Conservation (phyloP, 2,113 vertebrate species). For the Corythaixoides concolor region DNA sequence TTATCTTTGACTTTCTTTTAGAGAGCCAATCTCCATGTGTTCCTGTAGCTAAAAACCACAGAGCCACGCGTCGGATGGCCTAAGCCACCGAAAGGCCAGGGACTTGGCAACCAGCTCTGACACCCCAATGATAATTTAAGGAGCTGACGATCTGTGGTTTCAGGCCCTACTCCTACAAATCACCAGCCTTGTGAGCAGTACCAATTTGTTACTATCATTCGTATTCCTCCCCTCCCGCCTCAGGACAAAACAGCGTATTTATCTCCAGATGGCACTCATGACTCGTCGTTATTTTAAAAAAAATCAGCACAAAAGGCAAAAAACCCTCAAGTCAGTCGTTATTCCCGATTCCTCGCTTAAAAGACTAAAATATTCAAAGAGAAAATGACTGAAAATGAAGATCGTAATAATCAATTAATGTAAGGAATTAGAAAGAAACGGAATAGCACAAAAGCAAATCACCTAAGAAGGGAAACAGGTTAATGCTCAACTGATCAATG, state of each 20-base stretch:
- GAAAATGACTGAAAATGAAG: background rate
- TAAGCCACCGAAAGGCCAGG: background rate
- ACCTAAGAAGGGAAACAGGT: slow-evolving; percentile 46
- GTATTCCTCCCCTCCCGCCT: background rate
- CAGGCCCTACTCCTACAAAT: background rate
- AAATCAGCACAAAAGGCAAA: background rate
- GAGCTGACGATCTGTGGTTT: background rate
- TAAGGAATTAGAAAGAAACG: background rate
- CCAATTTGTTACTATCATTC: fast-evolving
- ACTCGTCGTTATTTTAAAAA: background rate
- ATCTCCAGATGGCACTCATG: background rate
- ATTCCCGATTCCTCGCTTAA: background rate
- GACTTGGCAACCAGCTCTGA: background rate
- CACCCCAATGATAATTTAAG: background rate
- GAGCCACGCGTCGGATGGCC: too few relatives aligned
- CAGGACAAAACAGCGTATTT: background rate
- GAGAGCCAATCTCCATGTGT: background rate
- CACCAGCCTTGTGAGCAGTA: background rate
- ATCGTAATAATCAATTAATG: background rate
- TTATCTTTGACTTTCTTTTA: background rate
- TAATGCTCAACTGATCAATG: slow-evolving; percentile 15
- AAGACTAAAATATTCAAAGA: background rate
- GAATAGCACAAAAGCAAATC: slow-evolving; percentile 2
- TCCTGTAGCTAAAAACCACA: background rate
- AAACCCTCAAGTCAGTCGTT: background rate